These are phyloP conservation scores for Hydroisotoma schaefferi DNA, from an alignment of 2,888 invertebrate species.

Conservation along the genomic window DNA sequence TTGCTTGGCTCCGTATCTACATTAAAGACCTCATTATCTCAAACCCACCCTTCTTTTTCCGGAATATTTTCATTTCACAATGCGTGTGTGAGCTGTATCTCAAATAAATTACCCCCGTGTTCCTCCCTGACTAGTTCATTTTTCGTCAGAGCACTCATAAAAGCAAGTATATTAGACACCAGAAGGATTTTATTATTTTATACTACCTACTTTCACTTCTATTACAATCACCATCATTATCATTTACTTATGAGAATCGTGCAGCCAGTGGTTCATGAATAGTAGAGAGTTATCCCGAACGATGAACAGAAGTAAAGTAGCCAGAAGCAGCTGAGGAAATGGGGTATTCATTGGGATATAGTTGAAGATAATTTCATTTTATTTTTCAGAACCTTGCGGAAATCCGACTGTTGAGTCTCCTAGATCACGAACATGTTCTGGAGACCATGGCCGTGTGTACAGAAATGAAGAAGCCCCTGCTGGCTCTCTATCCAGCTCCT, in stretches of 20 bases:
- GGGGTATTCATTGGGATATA: neutral
- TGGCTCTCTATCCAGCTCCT: constrained; percentile 45
- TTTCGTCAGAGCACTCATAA: neutral
- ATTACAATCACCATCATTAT: no score
- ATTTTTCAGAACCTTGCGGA: constrained; percentile 40
- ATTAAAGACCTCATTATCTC: constrained; percentile 12
- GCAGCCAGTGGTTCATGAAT: neutral
- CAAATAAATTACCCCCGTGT: neutral
- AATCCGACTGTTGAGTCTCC: constrained; percentile 45
- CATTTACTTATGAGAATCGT: no score
- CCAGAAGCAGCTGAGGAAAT: neutral
- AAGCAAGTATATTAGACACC: neutral
- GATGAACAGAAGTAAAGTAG: neutral
- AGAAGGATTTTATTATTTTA: neutral
- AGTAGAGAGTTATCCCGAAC: neutral
- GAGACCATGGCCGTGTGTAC: constrained; percentile 44
- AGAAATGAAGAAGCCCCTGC: constrained; percentile 45
- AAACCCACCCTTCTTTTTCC: neutral
- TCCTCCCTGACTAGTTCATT: constrained; percentile 1
- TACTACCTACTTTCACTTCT: neutral
- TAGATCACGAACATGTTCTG: constrained; percentile 48
- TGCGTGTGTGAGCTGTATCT: neutral
- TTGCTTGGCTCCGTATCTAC: neutral
- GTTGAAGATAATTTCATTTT: constrained; percentile 7
- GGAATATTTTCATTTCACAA: constrained; percentile 5